Evolutionary conservation across 2,888 invertebrate genomes (phyloP), one percentile per base, ranked within the genome.

Genomic region (Panorpa germanica): DNA sequence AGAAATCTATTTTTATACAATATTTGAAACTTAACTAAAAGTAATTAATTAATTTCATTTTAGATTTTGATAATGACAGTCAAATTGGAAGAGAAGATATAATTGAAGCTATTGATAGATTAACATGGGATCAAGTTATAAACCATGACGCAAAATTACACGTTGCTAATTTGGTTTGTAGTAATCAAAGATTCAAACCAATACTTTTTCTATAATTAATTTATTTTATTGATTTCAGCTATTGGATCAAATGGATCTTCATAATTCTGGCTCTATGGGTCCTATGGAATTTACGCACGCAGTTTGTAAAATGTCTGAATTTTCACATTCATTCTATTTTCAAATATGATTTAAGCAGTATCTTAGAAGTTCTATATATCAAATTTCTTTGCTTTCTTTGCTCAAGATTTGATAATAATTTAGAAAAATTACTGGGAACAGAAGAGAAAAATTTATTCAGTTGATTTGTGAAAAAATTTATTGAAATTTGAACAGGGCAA

Each of bases 21-120:
- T 24, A 11, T 29, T 29, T 30, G 21, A 14, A 21, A n/a, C n/a
- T n/a, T n/a, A n/a, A n/a, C 12, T 10, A 12, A 31, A 28, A 25
- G 15, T 11, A 21, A 19, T 31, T 22, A 25, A 17, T 28, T 18
- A 18, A 30, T 38, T 42, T 35, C 32, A 37, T 45, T 46, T 30
- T 41, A 71, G 72, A 73, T 55, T 53, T 70, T 38, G 64, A 73
- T 39, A 63, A 59, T 23, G 70, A 73, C 43, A 62, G 63, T 39
- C 61, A 63, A 45, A 61, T 73, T 28, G 61, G 63, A 5, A 49
- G 52, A 23, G 48, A 52, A 15, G 72, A 73, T 45, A 54, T 73
- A 25, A 48, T 51, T 33, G 49, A 53, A 26, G 59, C 64, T 16
- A 49, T 70, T 25, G 62, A 65, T 40, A 54, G 62, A 26, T 41